Base-by-base conservation (phyloP, 2,113 vertebrate genomes). In the Chaetodon auriga region DNA sequence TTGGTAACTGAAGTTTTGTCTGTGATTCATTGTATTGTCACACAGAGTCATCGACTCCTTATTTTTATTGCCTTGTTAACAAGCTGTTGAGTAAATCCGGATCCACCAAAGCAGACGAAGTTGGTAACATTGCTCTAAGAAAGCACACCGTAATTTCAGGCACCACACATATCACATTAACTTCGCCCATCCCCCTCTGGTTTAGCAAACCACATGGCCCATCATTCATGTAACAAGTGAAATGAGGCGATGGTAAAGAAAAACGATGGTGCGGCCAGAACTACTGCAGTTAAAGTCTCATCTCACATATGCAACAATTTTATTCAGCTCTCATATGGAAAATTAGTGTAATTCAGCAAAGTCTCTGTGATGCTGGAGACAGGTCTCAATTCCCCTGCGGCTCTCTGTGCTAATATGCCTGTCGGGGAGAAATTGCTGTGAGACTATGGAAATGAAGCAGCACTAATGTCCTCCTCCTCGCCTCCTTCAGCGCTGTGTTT, bases 361-460 rank as follows among this genome's bases (percentile, higher is more conserved):
- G 83, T 82, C 63, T 83, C 36, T 69, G 57, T 68, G 51, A 84
- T 18, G 68, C 85, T 83, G 78, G 68, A 76, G 85, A 64, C 75
- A 51, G 63, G 65, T 74, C 68, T 70, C 61, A 61, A 63, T 38
- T 71, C 68, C 73, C 60, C 49, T 9, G 81, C 80, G 91, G 79
- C 72, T 78, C 51, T 5, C 75, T 86, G 65, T 69, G 48, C 81
- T 83, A 76, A 92, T 81, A 61, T 68, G 75, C 38, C 53, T 82
- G 83, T 86, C 72, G 49, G 84, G 61, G 80, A 78, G 73, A 73
- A 53, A 74, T 79, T 74, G 83, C 87, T 89, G 79, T 84, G 83
- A 83, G 84, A 80, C 83, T 69, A 54, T 84, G 84, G 82, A 93
- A 92, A 93, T 92, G 91, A 94, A 88, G 89, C 92, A 84, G 86